Conservation (phyloP, 2,797 vertebrate genomes). For the Anguilla obscura region DNA sequence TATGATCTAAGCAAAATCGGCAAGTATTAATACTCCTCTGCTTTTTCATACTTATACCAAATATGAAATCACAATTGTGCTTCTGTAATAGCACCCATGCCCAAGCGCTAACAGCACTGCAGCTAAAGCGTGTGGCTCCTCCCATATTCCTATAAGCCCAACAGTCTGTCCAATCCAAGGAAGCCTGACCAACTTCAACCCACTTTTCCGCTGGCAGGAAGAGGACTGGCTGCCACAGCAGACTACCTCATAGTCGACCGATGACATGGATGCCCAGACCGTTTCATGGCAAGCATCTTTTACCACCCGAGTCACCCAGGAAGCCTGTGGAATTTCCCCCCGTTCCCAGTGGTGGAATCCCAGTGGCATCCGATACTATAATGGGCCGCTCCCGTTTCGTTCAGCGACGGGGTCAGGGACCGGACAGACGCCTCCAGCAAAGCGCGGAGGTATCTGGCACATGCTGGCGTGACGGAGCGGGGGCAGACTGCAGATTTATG, state of each 20-base stretch:
- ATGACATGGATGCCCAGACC: background rate
- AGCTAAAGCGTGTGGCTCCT: background rate
- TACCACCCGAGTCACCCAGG: background rate
- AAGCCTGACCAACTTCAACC: background rate
- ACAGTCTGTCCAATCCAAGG: background rate
- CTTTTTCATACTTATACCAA: background rate
- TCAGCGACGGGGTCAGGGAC: slow-evolving; percentile 55
- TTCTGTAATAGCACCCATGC: background rate
- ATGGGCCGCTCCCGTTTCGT: slow-evolving; percentile 61
- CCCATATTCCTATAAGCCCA: background rate
- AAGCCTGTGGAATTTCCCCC: background rate
- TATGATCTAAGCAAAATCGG: background rate
- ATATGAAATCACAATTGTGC: background rate
- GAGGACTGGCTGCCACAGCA: no score
- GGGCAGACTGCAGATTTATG: background rate
- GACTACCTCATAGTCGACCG: background rate
- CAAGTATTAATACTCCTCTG: background rate
- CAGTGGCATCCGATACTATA: slow-evolving; percentile 67
- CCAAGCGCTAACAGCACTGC: background rate
- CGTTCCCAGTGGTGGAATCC: slow-evolving; percentile 27
- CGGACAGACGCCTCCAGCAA: slow-evolving; percentile 19
- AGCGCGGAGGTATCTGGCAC: background rate
- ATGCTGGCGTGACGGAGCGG: background rate
- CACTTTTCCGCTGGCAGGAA: background rate
- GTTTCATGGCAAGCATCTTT: background rate